Percentiles rank a stretch among this genome's conserved stretches.
Conservation (phyloP, 2,113 vertebrate genomes). For the Theropithecus gelada region DNA sequence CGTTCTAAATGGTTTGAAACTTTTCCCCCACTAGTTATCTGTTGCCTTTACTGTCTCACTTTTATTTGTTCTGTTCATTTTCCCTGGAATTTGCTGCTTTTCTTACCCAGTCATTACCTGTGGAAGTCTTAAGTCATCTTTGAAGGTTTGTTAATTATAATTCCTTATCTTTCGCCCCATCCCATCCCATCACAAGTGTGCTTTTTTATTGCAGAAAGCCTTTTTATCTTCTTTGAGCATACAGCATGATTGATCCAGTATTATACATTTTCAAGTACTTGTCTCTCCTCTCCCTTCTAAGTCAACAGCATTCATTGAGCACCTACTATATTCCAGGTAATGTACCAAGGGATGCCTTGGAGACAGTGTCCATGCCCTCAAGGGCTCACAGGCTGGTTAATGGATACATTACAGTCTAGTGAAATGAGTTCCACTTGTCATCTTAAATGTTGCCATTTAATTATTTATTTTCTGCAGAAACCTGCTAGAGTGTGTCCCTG, state of each 20-base stretch:
- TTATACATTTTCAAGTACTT: not conserved
- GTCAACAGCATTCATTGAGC: not conserved
- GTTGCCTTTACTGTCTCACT: not conserved
- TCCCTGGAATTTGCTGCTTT: not conserved
- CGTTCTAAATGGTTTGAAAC: not conserved
- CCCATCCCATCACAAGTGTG: not conserved
- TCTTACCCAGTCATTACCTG: not conserved
- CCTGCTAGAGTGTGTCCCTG: slow-evolving; percentile 92
- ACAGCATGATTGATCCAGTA: not conserved
- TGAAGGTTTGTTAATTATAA: not conserved
- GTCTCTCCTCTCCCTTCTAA: not conserved
- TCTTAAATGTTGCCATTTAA: slow-evolving; percentile 20
- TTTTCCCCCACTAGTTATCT: not conserved
- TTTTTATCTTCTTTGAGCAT: not conserved
- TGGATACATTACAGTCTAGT: not conserved
- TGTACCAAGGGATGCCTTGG: not conserved
- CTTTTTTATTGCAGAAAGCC: not conserved
- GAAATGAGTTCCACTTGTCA: not conserved
- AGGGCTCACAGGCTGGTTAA: not conserved
- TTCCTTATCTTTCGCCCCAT: not conserved
- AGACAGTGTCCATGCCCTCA: not conserved
- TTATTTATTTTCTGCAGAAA: slow-evolving; percentile 87
- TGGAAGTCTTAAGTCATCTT: not conserved
- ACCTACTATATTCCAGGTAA: not conserved
- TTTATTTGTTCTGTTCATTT: not conserved